Percentiles rank a stretch among this genome's conserved stretches.
These are phyloP conservation scores for human DNA, from an alignment of 2,113 vertebrate species.

Conservation along the genomic window DNA sequence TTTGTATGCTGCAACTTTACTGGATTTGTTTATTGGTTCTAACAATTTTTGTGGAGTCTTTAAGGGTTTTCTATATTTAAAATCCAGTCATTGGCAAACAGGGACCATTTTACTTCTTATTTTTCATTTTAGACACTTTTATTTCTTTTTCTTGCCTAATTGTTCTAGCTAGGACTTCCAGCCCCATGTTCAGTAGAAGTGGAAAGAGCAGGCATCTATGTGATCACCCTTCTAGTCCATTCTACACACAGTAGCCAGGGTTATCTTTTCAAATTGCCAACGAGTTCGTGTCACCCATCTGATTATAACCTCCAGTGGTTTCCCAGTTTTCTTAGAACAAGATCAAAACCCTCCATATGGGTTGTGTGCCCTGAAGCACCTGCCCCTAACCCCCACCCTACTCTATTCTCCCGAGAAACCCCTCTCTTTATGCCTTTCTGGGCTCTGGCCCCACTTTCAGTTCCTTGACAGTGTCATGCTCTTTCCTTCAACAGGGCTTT, in stretches of 20 bases:
- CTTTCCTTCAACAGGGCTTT: neutral
- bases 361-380: neutral
- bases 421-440: neutral
- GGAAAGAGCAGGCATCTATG: neutral
- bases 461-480: neutral
- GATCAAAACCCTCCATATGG: neutral
- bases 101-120: neutral
- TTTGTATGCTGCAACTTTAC: neutral
- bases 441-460: neutral
- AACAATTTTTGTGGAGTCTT: neutral
- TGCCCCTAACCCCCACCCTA: fast-evolving
- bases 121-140: neutral
- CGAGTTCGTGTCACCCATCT: neutral
- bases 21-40: neutral
- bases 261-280: neutral
- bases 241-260: neutral
- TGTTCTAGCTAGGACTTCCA: neutral
- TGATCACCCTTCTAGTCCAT: neutral
- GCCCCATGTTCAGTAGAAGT: neutral
- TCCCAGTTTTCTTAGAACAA: neutral
- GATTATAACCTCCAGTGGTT: neutral
- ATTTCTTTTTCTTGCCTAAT: neutral
- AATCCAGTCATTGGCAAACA: neutral
- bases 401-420: too few species aligned
- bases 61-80: neutral